Percentiles rank a stretch among this genome's conserved stretches.
These are phyloP conservation scores for Stichopus horrens DNA, from an alignment of 53 echinoderm and acorn worm genomes.

Conservation along the genomic window DNA sequence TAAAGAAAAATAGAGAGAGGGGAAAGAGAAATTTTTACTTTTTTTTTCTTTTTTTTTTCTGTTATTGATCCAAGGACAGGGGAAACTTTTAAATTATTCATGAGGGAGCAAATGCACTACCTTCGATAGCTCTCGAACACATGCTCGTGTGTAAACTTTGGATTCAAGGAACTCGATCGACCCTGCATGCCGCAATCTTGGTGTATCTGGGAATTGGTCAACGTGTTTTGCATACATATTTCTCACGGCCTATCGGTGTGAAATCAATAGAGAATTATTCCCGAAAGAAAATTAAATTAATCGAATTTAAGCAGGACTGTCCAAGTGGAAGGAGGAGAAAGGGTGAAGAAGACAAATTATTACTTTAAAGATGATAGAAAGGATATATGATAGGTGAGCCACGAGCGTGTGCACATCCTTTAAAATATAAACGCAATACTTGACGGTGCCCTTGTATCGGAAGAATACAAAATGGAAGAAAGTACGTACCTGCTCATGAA, in stretches of 20 bases:
- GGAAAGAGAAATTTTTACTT: not conserved
- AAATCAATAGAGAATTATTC: not conserved
- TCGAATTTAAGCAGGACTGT: not conserved
- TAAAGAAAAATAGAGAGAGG: too few relatives aligned
- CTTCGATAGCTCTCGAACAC: not conserved
- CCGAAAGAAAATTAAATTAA: not conserved
- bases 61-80: slow-evolving; percentile 31
- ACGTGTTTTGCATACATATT: not conserved
- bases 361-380: too few relatives aligned
- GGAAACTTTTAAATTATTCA: slow-evolving; percentile 1
- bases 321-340: not conserved
- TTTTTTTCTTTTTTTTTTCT: not conserved
- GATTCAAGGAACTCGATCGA: not conserved
- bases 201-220: not conserved
- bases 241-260: not conserved
- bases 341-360: too few relatives aligned
- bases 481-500: too few relatives aligned
- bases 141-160: not conserved
- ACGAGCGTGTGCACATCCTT: too few relatives aligned
- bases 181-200: not conserved
- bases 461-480: too few relatives aligned
- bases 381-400: too few relatives aligned
- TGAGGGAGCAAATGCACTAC: slow-evolving; percentile 1
- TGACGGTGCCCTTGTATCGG: too few relatives aligned
- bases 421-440: too few relatives aligned